phyloP scores from a whole-genome alignment of 2,113 vertebrate species.

The Barnardius zonarius region DNA sequence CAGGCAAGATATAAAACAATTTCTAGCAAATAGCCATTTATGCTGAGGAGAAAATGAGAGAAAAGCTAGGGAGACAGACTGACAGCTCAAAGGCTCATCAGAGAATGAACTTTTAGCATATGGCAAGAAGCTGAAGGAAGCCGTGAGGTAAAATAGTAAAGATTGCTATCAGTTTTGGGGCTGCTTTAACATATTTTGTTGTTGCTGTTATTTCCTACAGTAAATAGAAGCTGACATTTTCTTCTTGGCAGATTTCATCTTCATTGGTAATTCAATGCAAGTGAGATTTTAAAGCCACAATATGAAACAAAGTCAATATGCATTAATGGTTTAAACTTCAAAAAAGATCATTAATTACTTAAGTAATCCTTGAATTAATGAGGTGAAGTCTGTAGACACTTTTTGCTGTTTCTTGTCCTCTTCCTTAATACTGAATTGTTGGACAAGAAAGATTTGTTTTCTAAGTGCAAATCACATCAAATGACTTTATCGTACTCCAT shows the following conservation, averaged over 20 bases:
- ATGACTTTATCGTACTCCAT: neutral
- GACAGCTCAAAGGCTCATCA: conserved; percentile 63
- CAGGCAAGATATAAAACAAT: conserved; percentile 54
- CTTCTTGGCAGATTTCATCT: neutral
- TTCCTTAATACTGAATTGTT: neutral
- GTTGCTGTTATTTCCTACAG: neutral
- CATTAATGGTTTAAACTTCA: conserved; percentile 15
- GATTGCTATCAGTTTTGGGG: neutral
- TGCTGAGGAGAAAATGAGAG: conserved; percentile 17
- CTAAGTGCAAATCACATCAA: neutral
- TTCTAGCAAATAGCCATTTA: conserved; percentile 45
- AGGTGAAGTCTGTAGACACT: neutral
- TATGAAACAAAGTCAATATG: conserved; percentile 20
- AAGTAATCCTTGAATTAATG: conserved; percentile 46
- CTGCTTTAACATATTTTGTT: neutral
- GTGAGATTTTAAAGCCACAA: neutral
- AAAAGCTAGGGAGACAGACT: conserved; percentile 41
- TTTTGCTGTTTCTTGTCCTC: conserved; percentile 7
- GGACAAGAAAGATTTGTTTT: conserved; percentile 6
- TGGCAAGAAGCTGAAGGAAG: neutral
- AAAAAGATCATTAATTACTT: conserved; percentile 31
- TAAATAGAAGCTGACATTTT: neutral
- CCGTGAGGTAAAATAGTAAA: conserved; percentile 2
- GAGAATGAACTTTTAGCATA: conserved; percentile 31
- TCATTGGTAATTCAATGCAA: neutral